phyloP scores from a whole-genome alignment of 1,140 invertebrate genomes.

The Phortica variegata region DNA sequence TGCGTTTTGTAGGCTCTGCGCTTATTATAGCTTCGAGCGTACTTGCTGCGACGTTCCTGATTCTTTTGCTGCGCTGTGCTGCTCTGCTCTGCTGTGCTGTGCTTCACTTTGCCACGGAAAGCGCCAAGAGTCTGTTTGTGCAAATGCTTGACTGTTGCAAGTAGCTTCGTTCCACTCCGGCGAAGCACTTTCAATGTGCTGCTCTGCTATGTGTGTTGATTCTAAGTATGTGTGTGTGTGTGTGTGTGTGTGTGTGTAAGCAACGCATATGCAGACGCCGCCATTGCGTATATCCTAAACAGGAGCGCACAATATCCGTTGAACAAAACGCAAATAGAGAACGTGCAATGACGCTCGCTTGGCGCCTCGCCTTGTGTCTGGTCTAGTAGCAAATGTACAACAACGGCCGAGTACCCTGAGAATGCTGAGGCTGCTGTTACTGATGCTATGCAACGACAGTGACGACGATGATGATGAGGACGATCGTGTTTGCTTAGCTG shows the following conservation, averaged over 20 bases:
- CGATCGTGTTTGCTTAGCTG: conserved; percentile 56
- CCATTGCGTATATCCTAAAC: conserved; percentile 28
- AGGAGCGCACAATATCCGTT: conserved; percentile 51
- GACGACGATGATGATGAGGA: conserved; percentile 19
- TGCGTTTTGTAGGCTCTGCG: no score
- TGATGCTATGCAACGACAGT: conserved; percentile 19
- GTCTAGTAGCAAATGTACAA: no score
- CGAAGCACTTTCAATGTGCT: no score
- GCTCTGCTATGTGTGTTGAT: conserved; percentile 7
- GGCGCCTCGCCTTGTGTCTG: no score
- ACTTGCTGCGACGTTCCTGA: no score
- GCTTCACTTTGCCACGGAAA: conserved; percentile 26
- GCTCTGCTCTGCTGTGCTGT: background rate
- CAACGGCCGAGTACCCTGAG: no score
- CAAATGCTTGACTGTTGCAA: conserved; percentile 45
- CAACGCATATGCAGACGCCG: background rate
- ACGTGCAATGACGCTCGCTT: conserved; percentile 5
- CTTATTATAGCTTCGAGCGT: no score
- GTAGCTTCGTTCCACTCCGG: conserved; percentile 5
- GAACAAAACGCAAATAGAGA: conserved; percentile 43
- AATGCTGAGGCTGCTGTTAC: no score
- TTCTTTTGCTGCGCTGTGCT: background rate
- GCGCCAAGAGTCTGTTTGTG: conserved; percentile 38
- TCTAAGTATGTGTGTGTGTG: background rate
- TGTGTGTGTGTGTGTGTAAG: background rate